These are phyloP conservation scores for Myiagra hebetior DNA, from an alignment of 2,113 vertebrate genomes.

Conservation along the genomic window DNA sequence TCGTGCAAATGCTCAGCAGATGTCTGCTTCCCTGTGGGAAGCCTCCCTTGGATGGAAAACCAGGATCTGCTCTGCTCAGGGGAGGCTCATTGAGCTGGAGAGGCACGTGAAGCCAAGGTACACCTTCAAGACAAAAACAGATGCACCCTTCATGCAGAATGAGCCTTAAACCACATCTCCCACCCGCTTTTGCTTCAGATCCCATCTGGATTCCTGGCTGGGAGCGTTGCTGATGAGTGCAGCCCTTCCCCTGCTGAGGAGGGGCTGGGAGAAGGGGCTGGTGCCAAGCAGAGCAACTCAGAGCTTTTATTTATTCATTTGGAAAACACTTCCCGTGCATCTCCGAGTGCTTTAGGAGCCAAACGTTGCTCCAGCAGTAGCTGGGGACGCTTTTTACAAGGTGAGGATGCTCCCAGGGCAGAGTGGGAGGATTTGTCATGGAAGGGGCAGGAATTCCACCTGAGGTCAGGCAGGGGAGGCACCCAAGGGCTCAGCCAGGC, in stretches of 20 bases:
- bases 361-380: background rate
- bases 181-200: background rate
- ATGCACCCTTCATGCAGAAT: background rate
- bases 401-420: background rate
- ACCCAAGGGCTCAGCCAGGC: accelerated
- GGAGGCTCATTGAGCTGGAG: background rate
- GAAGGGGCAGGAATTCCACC: background rate
- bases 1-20: background rate
- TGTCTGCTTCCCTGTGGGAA: background rate
- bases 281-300: background rate
- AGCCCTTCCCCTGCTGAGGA: background rate
- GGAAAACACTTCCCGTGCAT: background rate
- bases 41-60: background rate
- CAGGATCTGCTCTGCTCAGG: background rate
- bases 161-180: background rate
- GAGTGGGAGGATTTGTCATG: background rate
- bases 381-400: background rate
- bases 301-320: conserved; percentile 20
- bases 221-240: background rate
- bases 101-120: background rate
- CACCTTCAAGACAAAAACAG: background rate
- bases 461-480: background rate
- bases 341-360: background rate
- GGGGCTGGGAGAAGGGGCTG: background rate
- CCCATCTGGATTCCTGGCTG: background rate